Evolutionary conservation across 2,888 invertebrate genomes (phyloP).

Genomic region (Apotomis betuletana): DNA sequence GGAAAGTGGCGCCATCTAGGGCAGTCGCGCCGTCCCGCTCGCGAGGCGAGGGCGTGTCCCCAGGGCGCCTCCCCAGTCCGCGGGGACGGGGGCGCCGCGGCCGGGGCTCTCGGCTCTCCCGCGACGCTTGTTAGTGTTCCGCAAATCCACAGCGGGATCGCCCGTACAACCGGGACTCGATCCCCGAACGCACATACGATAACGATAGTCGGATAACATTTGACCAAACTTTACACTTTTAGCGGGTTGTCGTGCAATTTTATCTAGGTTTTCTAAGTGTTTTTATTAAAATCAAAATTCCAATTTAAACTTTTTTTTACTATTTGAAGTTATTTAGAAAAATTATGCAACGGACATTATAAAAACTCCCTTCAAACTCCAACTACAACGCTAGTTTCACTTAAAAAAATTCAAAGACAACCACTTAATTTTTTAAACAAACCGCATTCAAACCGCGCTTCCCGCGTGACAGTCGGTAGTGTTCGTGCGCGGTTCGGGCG

Average conservation of each 20-base stretch:
- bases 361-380: not conserved
- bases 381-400: no score
- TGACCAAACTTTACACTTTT: constrained; percentile 43
- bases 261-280: constrained; percentile 19
- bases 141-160: constrained; percentile 83
- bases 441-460: constrained; percentile 33
- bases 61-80: constrained; percentile 80
- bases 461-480: constrained; percentile 61
- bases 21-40: constrained; percentile 76
- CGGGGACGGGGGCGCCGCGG: constrained; percentile 82
- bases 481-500: constrained; percentile 69
- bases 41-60: constrained; percentile 84
- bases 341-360: constrained; percentile 36
- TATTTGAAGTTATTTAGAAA: not conserved
- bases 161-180: constrained; percentile 81
- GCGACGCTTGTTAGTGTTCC: constrained; percentile 83
- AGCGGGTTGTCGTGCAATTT: constrained; percentile 12
- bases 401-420: no score
- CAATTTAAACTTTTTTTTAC: not conserved
- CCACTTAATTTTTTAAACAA: no score
- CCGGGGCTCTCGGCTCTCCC: constrained; percentile 81
- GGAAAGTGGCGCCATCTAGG: constrained; percentile 75
- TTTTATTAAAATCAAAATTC: constrained; percentile 4
- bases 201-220: constrained; percentile 70
- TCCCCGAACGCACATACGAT: constrained; percentile 80